Base-by-base conservation (phyloP, 1,140 invertebrate species). In the Vollenhovia emeryi region DNA sequence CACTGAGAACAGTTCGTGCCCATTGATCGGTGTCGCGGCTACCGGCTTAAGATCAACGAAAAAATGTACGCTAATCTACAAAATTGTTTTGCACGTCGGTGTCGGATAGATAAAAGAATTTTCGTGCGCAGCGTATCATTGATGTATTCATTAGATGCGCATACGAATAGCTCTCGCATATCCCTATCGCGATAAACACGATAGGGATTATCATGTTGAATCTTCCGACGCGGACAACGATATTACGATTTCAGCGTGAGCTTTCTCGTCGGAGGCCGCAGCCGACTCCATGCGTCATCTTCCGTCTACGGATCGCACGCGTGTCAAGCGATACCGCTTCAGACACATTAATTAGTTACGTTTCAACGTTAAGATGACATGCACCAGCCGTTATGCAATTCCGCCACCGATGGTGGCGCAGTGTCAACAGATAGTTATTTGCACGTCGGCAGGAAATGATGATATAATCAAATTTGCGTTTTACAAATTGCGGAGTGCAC, bases 161-260 rank as follows among this genome's bases (percentile, higher is more conserved):
- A 27, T 71, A 57, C 13, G 36, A 82, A 48, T 48, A 48, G n/a
- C n/a, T 59, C 13, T 45, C 30, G 27, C 24, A n/a, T n/a, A n/a
- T n/a, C n/a, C n/a, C n/a, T n/a, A n/a, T n/a, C n/a, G 7, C n/a
- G 57, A 55, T 3, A 43, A 8, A 18, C 8, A 8, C 33, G 48
- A 3, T 24, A n/a, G n/a, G 30, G 30, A 79, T 79, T 68, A 57
- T 21, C 66, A 18, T 43, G 50, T 45, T 55, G 64, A 18, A 71
- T 82, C 66, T 82, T 82, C 40, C 50, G 40, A 30, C 18, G 21
- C 36, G n/a, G 27, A 71, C 50, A 82, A 59, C 24, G 36, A 57
- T 82, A 82, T 82, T 73, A 73, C 50, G 36, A 82, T 82, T 73
- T 82, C 66, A 80, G 50, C 13, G 50, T 24, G 40, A 71, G 40